A percentile compares a stretch with the other conserved stretches of the same genome.
Evolutionary conservation across 2,113 vertebrate species (phyloP).

Genomic region (Apus apus): DNA sequence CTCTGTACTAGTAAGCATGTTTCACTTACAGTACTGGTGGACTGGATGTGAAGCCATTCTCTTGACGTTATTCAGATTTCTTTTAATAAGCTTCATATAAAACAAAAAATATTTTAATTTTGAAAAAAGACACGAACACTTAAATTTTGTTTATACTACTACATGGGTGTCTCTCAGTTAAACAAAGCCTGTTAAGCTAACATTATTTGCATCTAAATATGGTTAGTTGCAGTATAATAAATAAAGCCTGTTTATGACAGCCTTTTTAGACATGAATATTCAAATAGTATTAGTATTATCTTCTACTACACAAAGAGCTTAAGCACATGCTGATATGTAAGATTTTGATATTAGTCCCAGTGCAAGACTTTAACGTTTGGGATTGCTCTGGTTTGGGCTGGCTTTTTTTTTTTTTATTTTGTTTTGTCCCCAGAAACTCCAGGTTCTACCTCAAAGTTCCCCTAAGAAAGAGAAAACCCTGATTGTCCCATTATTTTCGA

Average conservation of each 20-base stretch:
- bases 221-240: neutral
- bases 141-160: neutral
- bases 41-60: slow-evolving; percentile 97
- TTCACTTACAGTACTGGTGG: slow-evolving; percentile 95
- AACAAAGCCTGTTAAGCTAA: neutral
- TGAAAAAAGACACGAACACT: neutral
- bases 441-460: neutral
- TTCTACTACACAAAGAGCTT: neutral
- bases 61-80: slow-evolving; percentile 97
- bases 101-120: neutral
- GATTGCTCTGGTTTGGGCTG: neutral
- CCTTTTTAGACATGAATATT: neutral
- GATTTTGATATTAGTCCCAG: neutral
- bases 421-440: neutral
- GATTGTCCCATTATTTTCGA: neutral
- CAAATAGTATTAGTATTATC: neutral
- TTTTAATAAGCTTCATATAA: slow-evolving; percentile 90
- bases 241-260: neutral
- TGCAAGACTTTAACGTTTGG: neutral
- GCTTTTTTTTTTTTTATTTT: neutral
- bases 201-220: neutral
- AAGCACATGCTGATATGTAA: neutral
- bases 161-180: neutral
- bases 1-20: neutral
- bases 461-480: neutral